Evolutionary conservation across 2,888 invertebrate genomes (phyloP).

Genomic region (Chalcis sispes): DNA sequence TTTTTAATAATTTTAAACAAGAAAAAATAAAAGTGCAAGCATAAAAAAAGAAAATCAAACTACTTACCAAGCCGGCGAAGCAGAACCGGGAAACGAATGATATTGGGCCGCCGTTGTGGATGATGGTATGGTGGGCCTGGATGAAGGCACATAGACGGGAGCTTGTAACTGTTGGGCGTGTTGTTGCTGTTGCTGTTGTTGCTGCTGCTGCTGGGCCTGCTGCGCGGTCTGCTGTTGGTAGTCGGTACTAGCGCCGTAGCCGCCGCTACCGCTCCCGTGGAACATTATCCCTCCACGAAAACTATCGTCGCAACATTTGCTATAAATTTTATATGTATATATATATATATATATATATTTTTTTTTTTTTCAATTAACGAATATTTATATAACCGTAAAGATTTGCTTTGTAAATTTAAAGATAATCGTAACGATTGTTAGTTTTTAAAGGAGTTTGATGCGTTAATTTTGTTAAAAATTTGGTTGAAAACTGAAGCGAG

Average conservation of each 20-base stretch:
- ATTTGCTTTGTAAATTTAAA: too few relatives aligned
- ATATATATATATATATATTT: too few relatives aligned
- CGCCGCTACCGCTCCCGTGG: constrained; percentile 74
- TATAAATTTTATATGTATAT: constrained; percentile 54
- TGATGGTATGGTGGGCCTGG: constrained; percentile 78
- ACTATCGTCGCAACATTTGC: constrained; percentile 65
- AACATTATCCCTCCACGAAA: constrained; percentile 69
- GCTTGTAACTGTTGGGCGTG: constrained; percentile 76
- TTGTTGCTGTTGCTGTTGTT: constrained; percentile 71
- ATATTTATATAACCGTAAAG: too few relatives aligned
- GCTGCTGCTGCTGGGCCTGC: constrained; percentile 71
- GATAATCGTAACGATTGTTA: not conserved
- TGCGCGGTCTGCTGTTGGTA: constrained; percentile 74
- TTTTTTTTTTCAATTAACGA: too few relatives aligned
- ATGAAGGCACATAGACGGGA: constrained; percentile 84
- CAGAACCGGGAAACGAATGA: constrained; percentile 73
- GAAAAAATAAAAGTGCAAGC: not conserved
- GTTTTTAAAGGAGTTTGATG: too few relatives aligned
- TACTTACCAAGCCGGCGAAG: constrained; percentile 73
- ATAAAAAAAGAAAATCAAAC: not conserved
- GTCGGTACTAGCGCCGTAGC: constrained; percentile 74
- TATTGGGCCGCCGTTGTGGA: constrained; percentile 78
- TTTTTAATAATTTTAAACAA: not conserved
- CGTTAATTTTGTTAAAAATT: too few relatives aligned
- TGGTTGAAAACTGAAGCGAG: too few relatives aligned